These are phyloP conservation scores for Paracentrotus lividus DNA, from an alignment of 53 echinoderm and acorn worm genomes.

Conservation along the genomic window DNA sequence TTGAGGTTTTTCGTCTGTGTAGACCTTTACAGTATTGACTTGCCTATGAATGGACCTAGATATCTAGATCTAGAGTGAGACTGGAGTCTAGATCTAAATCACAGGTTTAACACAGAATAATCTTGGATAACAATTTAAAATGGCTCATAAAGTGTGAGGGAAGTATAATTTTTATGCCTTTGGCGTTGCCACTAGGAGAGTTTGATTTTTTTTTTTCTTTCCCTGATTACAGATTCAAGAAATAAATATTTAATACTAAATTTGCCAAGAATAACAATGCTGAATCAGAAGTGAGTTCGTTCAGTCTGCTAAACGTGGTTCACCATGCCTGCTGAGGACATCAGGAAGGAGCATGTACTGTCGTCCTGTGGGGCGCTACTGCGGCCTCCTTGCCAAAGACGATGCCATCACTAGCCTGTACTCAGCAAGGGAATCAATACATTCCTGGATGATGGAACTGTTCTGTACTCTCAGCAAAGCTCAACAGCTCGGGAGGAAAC, in stretches of 20 bases:
- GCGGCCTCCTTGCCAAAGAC: constrained; percentile 71
- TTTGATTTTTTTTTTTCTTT: too few species aligned
- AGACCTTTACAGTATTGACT: too few species aligned
- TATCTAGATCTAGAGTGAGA: too few species aligned
- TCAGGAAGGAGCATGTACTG: constrained; percentile 88
- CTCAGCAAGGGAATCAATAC: constrained; percentile 82
- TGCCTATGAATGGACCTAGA: too few species aligned
- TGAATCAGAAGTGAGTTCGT: background rate
- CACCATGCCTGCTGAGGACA: constrained; percentile 91
- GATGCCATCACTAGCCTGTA: constrained; percentile 74
- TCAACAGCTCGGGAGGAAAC: constrained; percentile 78
- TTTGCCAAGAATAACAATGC: background rate
- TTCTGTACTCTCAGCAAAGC: constrained; percentile 83
- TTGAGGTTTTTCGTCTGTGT: too few species aligned
- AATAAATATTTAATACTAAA: background rate
- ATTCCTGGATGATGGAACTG: constrained; percentile 96
- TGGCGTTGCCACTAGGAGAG: too few species aligned
- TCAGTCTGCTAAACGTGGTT: background rate
- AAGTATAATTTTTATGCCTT: background rate
- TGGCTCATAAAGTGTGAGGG: too few species aligned
- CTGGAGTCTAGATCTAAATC: too few species aligned
- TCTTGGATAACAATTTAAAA: too few species aligned
- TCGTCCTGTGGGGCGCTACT: constrained; percentile 85
- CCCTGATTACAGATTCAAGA: constrained; percentile 7
- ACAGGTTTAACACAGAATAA: too few species aligned